Evolutionary conservation across 2,888 invertebrate species (phyloP).

Genomic region (Nephrotoma guestfalica): DNA sequence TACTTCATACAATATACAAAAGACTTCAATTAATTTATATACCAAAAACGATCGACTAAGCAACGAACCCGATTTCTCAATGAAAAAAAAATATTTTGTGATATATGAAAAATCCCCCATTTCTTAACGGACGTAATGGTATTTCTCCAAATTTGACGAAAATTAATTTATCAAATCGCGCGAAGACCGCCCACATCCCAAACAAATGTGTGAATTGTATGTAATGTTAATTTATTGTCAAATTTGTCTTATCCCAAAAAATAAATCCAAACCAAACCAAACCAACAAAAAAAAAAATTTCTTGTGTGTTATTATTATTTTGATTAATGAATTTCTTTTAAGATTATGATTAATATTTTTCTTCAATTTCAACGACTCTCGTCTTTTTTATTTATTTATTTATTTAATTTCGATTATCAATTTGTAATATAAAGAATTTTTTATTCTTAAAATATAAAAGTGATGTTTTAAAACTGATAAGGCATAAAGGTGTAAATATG

Average conservation of each 20-base stretch:
- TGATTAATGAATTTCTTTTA: not conserved
- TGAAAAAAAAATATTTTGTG: not conserved
- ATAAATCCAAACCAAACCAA: not conserved
- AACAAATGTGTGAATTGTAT: not conserved
- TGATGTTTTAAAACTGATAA: not conserved
- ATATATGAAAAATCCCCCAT: not conserved
- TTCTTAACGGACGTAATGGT: not conserved
- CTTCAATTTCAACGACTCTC: not conserved
- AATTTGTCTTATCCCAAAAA: not conserved
- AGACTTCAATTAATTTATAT: not conserved
- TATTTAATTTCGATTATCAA: not conserved
- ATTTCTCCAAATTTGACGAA: not conserved
- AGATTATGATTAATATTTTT: not conserved
- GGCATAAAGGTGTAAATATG: not conserved
- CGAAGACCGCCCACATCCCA: not conserved
- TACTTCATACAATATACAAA: not conserved
- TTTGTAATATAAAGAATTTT: not conserved
- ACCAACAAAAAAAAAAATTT: not conserved
- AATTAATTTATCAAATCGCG: not conserved
- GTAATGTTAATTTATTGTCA: not conserved
- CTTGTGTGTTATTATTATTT: not conserved
- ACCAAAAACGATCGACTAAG: not conserved
- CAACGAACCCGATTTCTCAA: not conserved
- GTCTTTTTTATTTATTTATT: not conserved
- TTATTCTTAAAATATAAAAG: not conserved